Evolutionary conservation across 2,888 invertebrate species (phyloP), one percentile per base, ranked within the genome.

Genomic region (Campoplex nolae): DNA sequence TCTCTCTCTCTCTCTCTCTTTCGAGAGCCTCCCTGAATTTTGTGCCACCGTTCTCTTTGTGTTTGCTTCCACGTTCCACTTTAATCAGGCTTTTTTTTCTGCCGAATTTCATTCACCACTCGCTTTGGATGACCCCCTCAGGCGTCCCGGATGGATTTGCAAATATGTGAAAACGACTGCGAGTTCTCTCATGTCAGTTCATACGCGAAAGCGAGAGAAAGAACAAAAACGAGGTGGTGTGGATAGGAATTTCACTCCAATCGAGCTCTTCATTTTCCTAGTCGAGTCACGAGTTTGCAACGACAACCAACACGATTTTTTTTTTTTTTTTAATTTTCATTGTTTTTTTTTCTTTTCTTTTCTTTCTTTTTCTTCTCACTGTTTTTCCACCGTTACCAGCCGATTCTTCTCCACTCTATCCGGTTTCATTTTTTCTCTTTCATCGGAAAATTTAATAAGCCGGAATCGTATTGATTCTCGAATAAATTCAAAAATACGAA

Each of bases 201-300:
- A 18, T 62, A 45, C 76, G 32, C 11, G 42, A 82, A 70, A 71
- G 78, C 45, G 35, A 70, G 48, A 42, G 38, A 54, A 18, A 65
- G 68, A 68, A 6, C 42, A 68, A 23, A 78, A 48, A 68, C 54
- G 32, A 11, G 58, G 58, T 35, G 74, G 75, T 81, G 75, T 78
- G 82, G 65, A 86, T 71, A 45, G 77, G 84, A 84, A 83, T 87
- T 88, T 85, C 79, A 81, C 76, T 83, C 68, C 79, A 76, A 83
- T 86, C 76, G 70, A 45, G 65, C 76, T 48, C 74, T 83, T 76
- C 67, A 83, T 86, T 83, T 83, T 83, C 71, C 79, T 76, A 86
- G 83, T 83, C 86, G 70, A 76, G 71, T 83, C 83, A 76, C 86
- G 83, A 73, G 79, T 45, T 86, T 70, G 67, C 65, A 48, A 77